A percentile compares a stretch with the other conserved stretches of the same genome.
phyloP scores from a whole-genome alignment of 2,888 invertebrate genomes.

The Scelioninae gen. 2 region DNA sequence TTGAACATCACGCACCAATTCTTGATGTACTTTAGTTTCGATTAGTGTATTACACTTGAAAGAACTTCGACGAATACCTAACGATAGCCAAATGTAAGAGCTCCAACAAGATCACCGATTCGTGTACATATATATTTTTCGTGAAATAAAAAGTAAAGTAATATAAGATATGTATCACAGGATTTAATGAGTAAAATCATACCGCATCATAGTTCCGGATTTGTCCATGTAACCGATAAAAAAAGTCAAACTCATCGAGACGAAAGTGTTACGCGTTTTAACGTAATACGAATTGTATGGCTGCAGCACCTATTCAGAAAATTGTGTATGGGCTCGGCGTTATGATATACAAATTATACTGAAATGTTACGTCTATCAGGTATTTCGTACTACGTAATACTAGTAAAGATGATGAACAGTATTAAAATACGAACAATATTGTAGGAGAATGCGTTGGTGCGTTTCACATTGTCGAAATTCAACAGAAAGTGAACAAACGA shows the following conservation, averaged over 20 bases:
- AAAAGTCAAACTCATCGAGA: conserved; percentile 47
- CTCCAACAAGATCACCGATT: conserved; percentile 24
- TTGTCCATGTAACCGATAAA: conserved; percentile 56
- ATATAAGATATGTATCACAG: conserved; percentile 23
- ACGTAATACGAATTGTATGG: conserved; percentile 63
- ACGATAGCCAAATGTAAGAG: conserved; percentile 24
- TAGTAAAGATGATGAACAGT: conserved; percentile 58
- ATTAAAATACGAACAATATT: conserved; percentile 56
- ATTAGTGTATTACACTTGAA: conserved; percentile 33
- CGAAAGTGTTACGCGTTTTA: conserved; percentile 59
- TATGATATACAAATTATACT: conserved; percentile 54
- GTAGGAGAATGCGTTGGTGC: conserved; percentile 29
- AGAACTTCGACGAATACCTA: conserved; percentile 25
- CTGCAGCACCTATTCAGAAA: conserved; percentile 68
- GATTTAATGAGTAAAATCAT: conserved; percentile 15
- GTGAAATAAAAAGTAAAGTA: conserved; percentile 21
- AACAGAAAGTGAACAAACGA: conserved; percentile 13
- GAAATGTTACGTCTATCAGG: conserved; percentile 57
- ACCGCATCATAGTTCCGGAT: conserved; percentile 43
- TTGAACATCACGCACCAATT: too few species aligned
- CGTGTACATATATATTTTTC: conserved; percentile 48
- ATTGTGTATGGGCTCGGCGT: conserved; percentile 55
- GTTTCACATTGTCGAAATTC: conserved; percentile 14
- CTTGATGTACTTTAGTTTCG: too few species aligned
- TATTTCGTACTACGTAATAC: conserved; percentile 55